Evolutionary conservation across 2,113 vertebrate genomes (phyloP).

Genomic region (Nesogale talazaci): DNA sequence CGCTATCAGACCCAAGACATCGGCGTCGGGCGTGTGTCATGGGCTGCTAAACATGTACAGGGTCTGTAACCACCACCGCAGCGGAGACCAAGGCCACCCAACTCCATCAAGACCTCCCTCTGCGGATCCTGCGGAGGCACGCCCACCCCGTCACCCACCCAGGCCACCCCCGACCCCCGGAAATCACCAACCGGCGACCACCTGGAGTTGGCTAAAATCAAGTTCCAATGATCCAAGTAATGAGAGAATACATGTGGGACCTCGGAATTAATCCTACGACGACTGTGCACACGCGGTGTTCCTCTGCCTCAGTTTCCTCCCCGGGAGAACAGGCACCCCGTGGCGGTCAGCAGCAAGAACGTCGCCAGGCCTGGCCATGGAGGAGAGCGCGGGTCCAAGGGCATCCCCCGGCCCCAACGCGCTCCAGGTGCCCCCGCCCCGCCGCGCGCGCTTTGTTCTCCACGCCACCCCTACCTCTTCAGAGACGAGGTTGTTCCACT

Average conservation of each 20-base stretch:
- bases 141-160: not conserved
- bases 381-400: not conserved
- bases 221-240: not conserved
- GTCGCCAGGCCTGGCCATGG: not conserved
- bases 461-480: conserved; percentile 83
- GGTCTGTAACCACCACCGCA: not conserved
- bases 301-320: not conserved
- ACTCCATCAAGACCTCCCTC: not conserved
- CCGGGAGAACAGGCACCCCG: not conserved
- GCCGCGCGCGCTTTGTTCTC: not conserved
- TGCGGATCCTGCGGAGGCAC: not conserved
- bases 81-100: not conserved
- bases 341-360: not conserved
- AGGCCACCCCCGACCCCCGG: not conserved
- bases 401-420: not conserved
- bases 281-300: not conserved
- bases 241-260: not conserved
- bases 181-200: not conserved
- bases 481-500: conserved; percentile 87
- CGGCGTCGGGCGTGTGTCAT: not conserved
- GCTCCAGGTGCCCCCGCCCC: no score
- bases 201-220: not conserved
- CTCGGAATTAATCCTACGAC: not conserved
- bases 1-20: not conserved
- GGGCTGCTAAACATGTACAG: not conserved